Evolutionary conservation across 1,140 invertebrate genomes (phyloP).

Genomic region (Laupala kohalensis): DNA sequence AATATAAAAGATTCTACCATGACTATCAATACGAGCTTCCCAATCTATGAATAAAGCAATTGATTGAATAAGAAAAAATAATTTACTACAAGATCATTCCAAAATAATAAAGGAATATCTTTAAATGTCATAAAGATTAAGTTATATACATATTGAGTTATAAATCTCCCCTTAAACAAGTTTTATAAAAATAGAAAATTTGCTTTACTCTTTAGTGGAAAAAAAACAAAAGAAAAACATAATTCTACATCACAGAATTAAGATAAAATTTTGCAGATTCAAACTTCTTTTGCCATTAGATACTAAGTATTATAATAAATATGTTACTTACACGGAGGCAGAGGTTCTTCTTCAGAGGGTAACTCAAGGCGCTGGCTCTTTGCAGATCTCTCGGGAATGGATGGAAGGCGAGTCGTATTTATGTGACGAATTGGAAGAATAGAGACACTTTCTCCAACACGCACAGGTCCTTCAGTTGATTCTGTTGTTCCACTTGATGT

Average conservation of each 20-base stretch:
- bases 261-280: background rate
- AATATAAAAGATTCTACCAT: conserved; percentile 84
- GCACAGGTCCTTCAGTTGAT: background rate
- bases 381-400: conserved; percentile 56
- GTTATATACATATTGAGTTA: no score
- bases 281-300: background rate
- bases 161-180: no score
- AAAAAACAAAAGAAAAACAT: no score
- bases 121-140: no score
- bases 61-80: background rate
- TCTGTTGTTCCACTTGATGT: background rate
- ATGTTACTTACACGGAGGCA: conserved; percentile 58
- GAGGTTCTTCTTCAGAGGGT: conserved; percentile 58
- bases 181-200: no score
- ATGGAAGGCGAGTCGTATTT: conserved; percentile 60
- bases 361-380: conserved; percentile 45
- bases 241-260: background rate
- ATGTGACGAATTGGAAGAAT: conserved; percentile 51
- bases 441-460: background rate
- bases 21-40: conserved; percentile 86
- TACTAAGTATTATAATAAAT: background rate
- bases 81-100: background rate
- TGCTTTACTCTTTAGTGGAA: no score
- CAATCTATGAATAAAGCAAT: conserved; percentile 44
- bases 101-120: no score